phyloP scores from a whole-genome alignment of 1,140 invertebrate genomes.

The Aphelinus atriplicis region DNA sequence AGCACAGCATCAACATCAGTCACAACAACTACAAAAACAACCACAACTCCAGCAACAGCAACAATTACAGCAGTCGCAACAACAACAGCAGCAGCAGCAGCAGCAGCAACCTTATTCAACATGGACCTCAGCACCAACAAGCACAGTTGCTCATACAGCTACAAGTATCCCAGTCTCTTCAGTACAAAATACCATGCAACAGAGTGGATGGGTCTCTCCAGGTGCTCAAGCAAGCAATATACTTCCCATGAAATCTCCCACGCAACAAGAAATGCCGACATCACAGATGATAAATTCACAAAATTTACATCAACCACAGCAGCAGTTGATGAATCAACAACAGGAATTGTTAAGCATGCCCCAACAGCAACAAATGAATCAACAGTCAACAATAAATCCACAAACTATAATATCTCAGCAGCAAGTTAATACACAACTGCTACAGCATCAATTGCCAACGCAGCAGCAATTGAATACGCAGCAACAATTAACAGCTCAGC shows the following conservation, averaged over 20 bases:
- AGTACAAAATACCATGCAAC: slow-evolving; percentile 30
- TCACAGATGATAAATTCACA: slow-evolving; percentile 57
- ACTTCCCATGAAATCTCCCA: slow-evolving; percentile 34
- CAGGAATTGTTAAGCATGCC: slow-evolving; percentile 49
- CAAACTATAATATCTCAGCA: slow-evolving; percentile 48
- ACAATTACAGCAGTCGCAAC: slow-evolving; percentile 24
- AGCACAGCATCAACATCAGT: slow-evolving; percentile 44
- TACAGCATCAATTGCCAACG: slow-evolving; percentile 53
- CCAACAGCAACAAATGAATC: slow-evolving; percentile 48
- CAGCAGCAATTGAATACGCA: slow-evolving; percentile 49
- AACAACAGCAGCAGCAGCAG: slow-evolving; percentile 36
- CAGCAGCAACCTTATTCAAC: slow-evolving; percentile 46
- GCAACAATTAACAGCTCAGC: slow-evolving; percentile 54
- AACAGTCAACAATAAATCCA: slow-evolving; percentile 45
- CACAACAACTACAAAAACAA: slow-evolving; percentile 38
- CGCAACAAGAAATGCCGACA: slow-evolving; percentile 41
- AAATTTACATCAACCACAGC: slow-evolving; percentile 49
- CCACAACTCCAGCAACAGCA: slow-evolving; percentile 41
- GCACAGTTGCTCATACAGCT: slow-evolving; percentile 37
- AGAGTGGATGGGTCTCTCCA: slow-evolving; percentile 34
- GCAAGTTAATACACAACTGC: slow-evolving; percentile 51
- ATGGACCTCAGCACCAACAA: slow-evolving; percentile 52
- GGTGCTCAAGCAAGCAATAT: slow-evolving; percentile 26
- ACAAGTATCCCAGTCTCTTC: slow-evolving; percentile 33
- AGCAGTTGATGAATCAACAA: slow-evolving; percentile 63